These are phyloP conservation scores for Caenorhabditis afra DNA, from an alignment of 2,888 invertebrate genomes.

Conservation along the genomic window DNA sequence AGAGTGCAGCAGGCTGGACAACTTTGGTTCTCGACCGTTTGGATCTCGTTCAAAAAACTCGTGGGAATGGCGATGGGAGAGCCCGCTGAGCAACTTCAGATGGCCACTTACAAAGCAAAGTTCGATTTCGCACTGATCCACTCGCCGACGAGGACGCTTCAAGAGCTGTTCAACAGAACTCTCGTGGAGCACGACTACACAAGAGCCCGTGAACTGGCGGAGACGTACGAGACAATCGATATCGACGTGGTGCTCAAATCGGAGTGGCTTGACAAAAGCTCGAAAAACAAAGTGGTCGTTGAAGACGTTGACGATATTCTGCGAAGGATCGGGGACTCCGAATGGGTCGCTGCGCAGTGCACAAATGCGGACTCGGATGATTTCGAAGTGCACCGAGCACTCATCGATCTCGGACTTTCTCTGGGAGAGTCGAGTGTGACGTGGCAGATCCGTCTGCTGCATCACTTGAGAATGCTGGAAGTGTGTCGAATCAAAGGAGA, in stretches of 20 bases:
- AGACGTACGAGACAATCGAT: conserved; percentile 58
- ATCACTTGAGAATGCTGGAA: conserved; percentile 56
- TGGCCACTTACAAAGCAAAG: conserved; percentile 65
- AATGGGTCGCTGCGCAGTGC: conserved; percentile 67
- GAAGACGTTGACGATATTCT: conserved; percentile 64
- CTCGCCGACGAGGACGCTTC: conserved; percentile 66
- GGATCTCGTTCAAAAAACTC: conserved; percentile 66
- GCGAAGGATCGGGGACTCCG: conserved; percentile 55
- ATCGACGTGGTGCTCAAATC: conserved; percentile 65
- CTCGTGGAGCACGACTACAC: conserved; percentile 61
- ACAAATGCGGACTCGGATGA: conserved; percentile 38
- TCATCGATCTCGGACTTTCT: conserved; percentile 55
- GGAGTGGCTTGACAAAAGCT: conserved; percentile 69
- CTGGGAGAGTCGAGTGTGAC: conserved; percentile 37
- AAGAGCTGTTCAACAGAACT: conserved; percentile 67
- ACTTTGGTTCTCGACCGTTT: conserved; percentile 64
- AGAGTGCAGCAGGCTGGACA: conserved; percentile 62
- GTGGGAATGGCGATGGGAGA: conserved; percentile 73
- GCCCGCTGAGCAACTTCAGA: conserved; percentile 66
- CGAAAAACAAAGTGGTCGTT: conserved; percentile 47
- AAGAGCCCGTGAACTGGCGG: conserved; percentile 60
- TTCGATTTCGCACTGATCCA: conserved; percentile 66
- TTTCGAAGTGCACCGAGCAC: conserved; percentile 57
- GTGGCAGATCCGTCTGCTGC: conserved; percentile 53
- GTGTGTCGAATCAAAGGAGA: conserved; percentile 56